These are phyloP conservation scores for Lasioglossum lativentre DNA, from an alignment of 2,888 invertebrate species.

Conservation along the genomic window DNA sequence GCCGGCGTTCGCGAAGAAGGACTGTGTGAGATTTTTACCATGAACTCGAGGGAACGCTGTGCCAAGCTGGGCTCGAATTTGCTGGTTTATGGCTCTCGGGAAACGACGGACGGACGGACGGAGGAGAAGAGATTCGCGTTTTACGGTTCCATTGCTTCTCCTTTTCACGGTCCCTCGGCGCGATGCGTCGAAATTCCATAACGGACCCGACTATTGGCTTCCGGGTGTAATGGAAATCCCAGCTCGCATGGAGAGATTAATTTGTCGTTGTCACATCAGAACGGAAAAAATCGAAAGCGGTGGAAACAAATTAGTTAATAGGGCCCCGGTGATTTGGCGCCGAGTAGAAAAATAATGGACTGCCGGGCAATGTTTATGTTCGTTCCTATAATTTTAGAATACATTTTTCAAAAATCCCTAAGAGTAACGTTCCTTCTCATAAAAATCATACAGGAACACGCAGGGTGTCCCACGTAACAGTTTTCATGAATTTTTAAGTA, in stretches of 20 bases:
- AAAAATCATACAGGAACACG: too few relatives aligned
- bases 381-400: too few relatives aligned
- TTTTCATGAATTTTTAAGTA: too few relatives aligned
- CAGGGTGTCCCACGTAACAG: too few relatives aligned
- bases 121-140: conserved; percentile 16
- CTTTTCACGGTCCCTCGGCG: background rate
- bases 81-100: conserved; percentile 22
- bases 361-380: too few relatives aligned
- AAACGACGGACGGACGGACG: background rate
- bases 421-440: too few relatives aligned
- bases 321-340: background rate
- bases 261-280: conserved; percentile 1
- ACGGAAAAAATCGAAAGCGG: background rate
- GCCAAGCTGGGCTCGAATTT: background rate
- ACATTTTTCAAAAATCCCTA: too few relatives aligned
- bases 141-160: conserved; percentile 1
- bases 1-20: background rate
- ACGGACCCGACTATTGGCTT: background rate
- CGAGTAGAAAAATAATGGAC: background rate
- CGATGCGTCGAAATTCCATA: conserved; percentile 16
- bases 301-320: background rate
- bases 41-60: background rate
- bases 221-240: background rate
- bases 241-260: conserved; percentile 2
- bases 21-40: conserved; percentile 10